Base-by-base conservation (phyloP, 1,140 invertebrate species). In the Stenopsyche tienmushanensis region DNA sequence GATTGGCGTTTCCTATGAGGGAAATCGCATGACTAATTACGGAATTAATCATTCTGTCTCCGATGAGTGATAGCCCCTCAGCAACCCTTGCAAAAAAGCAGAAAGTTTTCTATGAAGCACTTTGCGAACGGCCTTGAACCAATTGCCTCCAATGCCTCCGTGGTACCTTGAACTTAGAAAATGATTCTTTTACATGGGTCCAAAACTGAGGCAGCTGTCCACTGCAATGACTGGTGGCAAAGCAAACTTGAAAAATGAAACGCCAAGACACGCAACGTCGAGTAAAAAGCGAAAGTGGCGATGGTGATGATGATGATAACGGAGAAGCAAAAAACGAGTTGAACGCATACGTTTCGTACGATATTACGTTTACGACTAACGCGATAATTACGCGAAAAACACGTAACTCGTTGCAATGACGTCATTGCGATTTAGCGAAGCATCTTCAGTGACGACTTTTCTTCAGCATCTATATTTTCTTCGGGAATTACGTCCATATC, bases 211-310 rank as follows among this genome's bases (percentile, higher is more conserved):
- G 34, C 44, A 47, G 44, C 44, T 47, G 44, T 47, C 44, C 44
- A 20, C 18, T 8, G 7, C 10, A 15, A 47, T 47, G 44, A 47
- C 44, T 47, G 44, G 44, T 20, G 44, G 44, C 44, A 15, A 15
- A 47, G 44, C 18, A 5, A 15, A 47, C 17, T 23, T 52, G 24
- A 54, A 54, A 24, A 25, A 24, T 54, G 21, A 5, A 54, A 26
- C n/a, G 21, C 3, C 17, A 13, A 2, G 23, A 29, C 52, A 54
- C 52, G 52, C 52, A 29, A 54, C 1, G 23, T 10, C n/a, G 52
- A n/a, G 24, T 20, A 25, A n/a, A 54, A 54, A 54, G 52, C 52
- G 52, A 54, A 25, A 54, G 52, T 54, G 52, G 1, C 23, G n/a
- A n/a, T 20, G 25, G 13, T 25, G 52, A 3, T 3, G 52, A 49